Percentiles rank a stretch among this genome's conserved stretches.
Conservation (phyloP, 1,140 invertebrate species). For the Micrasema longulum region DNA sequence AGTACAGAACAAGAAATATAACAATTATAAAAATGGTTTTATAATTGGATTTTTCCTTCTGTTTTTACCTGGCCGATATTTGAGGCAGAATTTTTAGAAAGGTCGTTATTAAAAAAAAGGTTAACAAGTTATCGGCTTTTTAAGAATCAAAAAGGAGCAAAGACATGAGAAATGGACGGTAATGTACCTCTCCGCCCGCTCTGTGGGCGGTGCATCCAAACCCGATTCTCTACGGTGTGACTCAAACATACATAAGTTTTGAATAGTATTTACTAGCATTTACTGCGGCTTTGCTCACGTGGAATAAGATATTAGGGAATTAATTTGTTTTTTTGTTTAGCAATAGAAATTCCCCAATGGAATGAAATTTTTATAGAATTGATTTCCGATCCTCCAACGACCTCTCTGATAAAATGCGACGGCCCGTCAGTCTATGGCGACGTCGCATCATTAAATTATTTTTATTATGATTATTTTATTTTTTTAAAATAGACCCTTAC, state of each 20-base stretch:
- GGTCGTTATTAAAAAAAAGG: slow-evolving; percentile 11
- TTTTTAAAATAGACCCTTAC: no score
- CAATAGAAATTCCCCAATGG: no score
- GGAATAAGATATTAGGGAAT: no score
- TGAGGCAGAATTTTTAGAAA: background rate
- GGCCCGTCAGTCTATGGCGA: no score
- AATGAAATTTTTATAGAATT: no score
- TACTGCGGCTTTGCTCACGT: no score
- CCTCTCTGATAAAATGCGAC: no score
- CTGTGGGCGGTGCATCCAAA: background rate
- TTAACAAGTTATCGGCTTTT: slow-evolving; percentile 18
- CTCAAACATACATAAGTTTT: background rate
- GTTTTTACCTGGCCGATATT: slow-evolving; percentile 9
- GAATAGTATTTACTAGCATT: no score
- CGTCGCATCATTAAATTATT: no score
- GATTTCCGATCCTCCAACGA: no score
- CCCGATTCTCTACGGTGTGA: slow-evolving; percentile 8
- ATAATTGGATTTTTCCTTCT: background rate
- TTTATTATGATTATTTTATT: no score
- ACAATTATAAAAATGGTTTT: background rate
- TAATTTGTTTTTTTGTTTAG: no score
- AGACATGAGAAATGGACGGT: slow-evolving; percentile 36
- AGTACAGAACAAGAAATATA: background rate
- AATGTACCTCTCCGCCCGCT: slow-evolving; percentile 21
- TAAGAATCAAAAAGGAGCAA: slow-evolving; percentile 21